These are phyloP conservation scores for Oryzias woworae DNA, from an alignment of 2,113 vertebrate species.

Conservation along the genomic window DNA sequence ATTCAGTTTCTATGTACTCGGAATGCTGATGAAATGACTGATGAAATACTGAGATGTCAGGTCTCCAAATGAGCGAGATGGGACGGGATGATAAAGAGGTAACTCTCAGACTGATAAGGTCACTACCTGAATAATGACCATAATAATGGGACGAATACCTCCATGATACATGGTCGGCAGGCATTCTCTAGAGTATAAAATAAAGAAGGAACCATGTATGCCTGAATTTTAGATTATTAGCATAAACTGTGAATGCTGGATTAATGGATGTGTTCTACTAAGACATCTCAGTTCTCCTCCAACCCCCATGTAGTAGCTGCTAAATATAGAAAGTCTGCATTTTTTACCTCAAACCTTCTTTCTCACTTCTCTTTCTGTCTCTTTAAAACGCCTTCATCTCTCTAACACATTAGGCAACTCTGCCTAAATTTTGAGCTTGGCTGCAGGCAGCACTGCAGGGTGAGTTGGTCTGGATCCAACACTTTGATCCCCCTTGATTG, in stretches of 20 bases:
- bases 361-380: conserved; percentile 26
- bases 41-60: conserved; percentile 30
- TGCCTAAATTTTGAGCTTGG: conserved; percentile 8
- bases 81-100: conserved; percentile 38
- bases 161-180: conserved; percentile 15
- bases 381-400: conserved; percentile 14
- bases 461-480: conserved; percentile 8
- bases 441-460: conserved; percentile 12
- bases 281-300: conserved; percentile 26
- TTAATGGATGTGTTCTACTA: conserved; percentile 31
- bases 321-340: conserved; percentile 65
- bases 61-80: conserved; percentile 28
- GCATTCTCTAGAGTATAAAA: conserved; percentile 22
- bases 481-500: conserved; percentile 22
- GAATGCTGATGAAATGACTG: conserved; percentile 37
- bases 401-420: conserved; percentile 11
- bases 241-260: conserved; percentile 1
- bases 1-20: neutral
- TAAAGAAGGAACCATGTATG: neutral
- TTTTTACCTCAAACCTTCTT: conserved; percentile 50
- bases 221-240: neutral
- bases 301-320: conserved; percentile 43
- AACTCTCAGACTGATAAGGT: conserved; percentile 60
- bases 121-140: conserved; percentile 61
- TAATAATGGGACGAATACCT: conserved; percentile 51